phyloP scores from a whole-genome alignment of 1,140 invertebrate genomes.

The Listronotus bonariensis region DNA sequence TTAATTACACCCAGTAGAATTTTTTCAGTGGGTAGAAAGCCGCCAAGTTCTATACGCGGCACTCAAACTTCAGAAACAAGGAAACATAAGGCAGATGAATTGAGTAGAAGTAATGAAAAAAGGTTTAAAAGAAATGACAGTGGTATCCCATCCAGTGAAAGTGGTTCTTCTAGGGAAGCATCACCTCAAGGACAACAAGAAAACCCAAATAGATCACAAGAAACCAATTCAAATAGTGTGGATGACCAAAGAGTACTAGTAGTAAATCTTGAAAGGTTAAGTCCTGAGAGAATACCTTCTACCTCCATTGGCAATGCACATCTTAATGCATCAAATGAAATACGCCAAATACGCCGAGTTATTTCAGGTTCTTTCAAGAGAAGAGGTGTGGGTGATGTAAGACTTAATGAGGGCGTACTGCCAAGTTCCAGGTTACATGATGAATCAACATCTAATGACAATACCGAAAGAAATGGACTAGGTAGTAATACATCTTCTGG shows the following conservation, averaged over 20 bases:
- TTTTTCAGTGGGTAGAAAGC: slow-evolving; percentile 41
- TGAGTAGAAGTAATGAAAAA: slow-evolving; percentile 32
- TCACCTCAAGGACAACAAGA: slow-evolving; percentile 2
- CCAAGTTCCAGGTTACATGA: too few species aligned
- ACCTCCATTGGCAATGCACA: background rate
- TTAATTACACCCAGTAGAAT: slow-evolving; percentile 45
- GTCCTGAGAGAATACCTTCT: slow-evolving; percentile 22
- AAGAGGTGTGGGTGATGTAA: background rate
- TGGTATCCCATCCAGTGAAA: slow-evolving; percentile 6
- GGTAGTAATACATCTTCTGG: background rate
- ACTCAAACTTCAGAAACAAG: slow-evolving; percentile 42
- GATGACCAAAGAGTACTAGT: slow-evolving; percentile 25
- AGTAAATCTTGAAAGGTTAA: slow-evolving; percentile 27
- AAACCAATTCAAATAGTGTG: background rate
- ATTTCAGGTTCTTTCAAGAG: slow-evolving; percentile 5
- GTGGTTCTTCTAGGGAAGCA: slow-evolving; percentile 19
- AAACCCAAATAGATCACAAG: background rate
- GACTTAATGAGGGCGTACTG: background rate
- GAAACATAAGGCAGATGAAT: slow-evolving; percentile 40
- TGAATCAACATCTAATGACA: too few species aligned
- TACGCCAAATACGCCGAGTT: background rate
- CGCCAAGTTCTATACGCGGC: slow-evolving; percentile 37
- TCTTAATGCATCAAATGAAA: background rate
- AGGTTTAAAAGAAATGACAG: slow-evolving; percentile 25
- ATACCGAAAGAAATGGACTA: too few species aligned